A percentile compares a stretch with the other conserved stretches of the same genome.
Evolutionary conservation across 2,113 vertebrate genomes (phyloP).

Genomic region (Neolamprologus sp.): DNA sequence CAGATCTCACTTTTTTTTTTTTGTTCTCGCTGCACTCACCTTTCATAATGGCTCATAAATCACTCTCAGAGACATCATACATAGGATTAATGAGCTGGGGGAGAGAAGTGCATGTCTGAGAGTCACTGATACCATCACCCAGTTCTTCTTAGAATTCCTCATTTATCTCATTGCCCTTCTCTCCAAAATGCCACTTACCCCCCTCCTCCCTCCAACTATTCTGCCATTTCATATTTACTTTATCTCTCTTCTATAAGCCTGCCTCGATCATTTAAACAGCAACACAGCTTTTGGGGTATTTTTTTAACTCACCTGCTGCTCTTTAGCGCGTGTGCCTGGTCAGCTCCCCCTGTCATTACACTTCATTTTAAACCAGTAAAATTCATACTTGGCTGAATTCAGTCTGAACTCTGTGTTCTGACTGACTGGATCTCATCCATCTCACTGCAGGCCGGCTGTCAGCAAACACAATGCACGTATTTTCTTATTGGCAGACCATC

Average conservation of each 20-base stretch:
- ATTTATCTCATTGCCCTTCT: not conserved
- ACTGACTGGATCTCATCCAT: conserved; percentile 21
- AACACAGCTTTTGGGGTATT: not conserved
- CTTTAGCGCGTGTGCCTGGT: not conserved
- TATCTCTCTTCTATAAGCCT: not conserved
- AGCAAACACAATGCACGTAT: not conserved
- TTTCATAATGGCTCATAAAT: conserved; percentile 27
- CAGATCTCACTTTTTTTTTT: not conserved
- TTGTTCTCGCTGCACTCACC: not conserved
- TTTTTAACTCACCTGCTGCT: not conserved
- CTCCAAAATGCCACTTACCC: not conserved
- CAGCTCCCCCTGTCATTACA: not conserved
- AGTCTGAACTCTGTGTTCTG: not conserved
- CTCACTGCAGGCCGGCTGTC: conserved; percentile 13
- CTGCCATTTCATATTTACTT: not conserved
- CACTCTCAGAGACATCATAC: not conserved
- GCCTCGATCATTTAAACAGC: not conserved
- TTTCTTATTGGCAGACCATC: not conserved
- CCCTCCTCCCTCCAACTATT: not conserved
- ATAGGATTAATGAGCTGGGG: conserved; percentile 21
- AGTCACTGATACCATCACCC: conserved; percentile 9
- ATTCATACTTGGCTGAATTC: not conserved
- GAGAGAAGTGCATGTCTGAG: not conserved
- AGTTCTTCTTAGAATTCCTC: not conserved
- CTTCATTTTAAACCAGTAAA: not conserved